These are phyloP conservation scores for Prionchulus punctatus DNA, from an alignment of 2,888 invertebrate genomes.

Conservation along the genomic window DNA sequence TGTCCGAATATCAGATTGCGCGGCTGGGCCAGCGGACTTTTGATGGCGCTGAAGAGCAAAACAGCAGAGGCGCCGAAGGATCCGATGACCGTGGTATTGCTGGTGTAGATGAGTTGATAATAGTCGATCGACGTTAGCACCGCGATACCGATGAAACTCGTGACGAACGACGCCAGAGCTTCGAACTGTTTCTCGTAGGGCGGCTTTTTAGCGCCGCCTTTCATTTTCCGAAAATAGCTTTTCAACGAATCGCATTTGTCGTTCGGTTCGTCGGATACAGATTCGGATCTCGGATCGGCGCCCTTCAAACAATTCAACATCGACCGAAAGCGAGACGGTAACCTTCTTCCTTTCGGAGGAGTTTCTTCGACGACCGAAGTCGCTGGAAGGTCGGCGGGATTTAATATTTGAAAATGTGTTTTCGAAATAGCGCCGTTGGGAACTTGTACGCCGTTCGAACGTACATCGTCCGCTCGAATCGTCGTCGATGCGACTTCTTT, in stretches of 20 bases:
- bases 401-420: too few relatives aligned
- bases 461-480: too few relatives aligned
- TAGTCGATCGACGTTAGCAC: neutral
- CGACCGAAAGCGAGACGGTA: too few relatives aligned
- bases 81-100: neutral
- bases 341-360: too few relatives aligned
- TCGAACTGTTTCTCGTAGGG: neutral
- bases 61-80: conserved; percentile 2
- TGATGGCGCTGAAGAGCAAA: neutral
- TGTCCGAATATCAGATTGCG: neutral
- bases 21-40: conserved; percentile 5
- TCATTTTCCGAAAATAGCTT: neutral
- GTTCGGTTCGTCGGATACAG: neutral
- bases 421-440: too few relatives aligned
- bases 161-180: neutral
- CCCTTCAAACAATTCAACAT: too few relatives aligned
- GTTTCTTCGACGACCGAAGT: too few relatives aligned
- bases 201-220: neutral
- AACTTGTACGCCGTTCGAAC: too few relatives aligned
- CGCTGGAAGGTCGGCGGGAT: too few relatives aligned
- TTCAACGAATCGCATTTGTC: neutral
- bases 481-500: too few relatives aligned
- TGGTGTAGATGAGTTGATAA: neutral
- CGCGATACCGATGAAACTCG: neutral
- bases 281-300: too few relatives aligned